phyloP scores from a whole-genome alignment of 1,140 invertebrate genomes.

The Papilio polyxenes region DNA sequence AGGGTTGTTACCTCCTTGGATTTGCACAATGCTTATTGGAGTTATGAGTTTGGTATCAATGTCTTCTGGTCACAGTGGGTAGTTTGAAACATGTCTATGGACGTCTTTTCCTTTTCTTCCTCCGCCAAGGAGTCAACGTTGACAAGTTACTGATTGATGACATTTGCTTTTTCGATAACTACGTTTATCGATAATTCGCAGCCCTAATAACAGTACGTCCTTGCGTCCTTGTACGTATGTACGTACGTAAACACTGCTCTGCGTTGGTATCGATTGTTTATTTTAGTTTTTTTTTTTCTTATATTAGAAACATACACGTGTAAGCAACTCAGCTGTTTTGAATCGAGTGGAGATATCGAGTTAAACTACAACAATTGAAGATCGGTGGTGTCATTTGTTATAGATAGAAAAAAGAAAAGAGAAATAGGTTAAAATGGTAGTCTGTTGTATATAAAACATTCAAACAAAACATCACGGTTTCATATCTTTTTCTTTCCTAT shows the following conservation, averaged over 20 bases:
- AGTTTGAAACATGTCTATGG: neutral
- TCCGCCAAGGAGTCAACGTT: too few species aligned
- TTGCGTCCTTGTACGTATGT: neutral
- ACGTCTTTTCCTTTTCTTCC: neutral
- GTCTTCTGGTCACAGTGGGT: neutral
- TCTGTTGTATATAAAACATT: too few species aligned
- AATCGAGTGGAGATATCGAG: neutral
- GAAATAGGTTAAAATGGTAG: too few species aligned
- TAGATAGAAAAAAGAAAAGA: too few species aligned
- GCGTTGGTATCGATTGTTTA: neutral
- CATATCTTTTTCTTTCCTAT: too few species aligned
- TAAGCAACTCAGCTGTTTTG: constrained; percentile 1
- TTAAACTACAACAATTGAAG: too few species aligned
- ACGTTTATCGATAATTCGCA: neutral
- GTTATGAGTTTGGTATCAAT: neutral
- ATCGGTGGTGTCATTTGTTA: too few species aligned
- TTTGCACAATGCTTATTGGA: too few species aligned
- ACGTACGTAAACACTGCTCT: neutral
- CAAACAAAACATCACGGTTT: too few species aligned
- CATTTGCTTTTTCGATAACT: too few species aligned
- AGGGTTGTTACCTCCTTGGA: neutral
- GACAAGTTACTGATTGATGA: too few species aligned
- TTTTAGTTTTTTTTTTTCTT: constrained; percentile 11
- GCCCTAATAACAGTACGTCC: neutral
- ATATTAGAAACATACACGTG: neutral